Percentiles rank a stretch among this genome's conserved stretches.
Evolutionary conservation across 2,888 invertebrate species (phyloP).

Genomic region (Lumbricus terrestris): DNA sequence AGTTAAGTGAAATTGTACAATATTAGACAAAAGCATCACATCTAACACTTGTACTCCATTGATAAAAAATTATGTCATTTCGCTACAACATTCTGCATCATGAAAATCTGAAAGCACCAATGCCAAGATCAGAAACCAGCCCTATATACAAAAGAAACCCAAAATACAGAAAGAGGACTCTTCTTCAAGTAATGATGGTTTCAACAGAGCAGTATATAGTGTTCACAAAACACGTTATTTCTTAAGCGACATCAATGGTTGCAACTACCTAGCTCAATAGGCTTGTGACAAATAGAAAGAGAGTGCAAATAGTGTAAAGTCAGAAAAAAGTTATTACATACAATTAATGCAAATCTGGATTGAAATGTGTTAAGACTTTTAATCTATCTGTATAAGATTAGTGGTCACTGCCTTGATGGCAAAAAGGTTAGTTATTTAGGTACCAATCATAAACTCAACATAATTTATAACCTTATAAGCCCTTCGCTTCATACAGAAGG

Average conservation of each 20-base stretch:
- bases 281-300: not conserved
- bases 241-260: not conserved
- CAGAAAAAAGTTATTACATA: not conserved
- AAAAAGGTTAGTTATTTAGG: too few species aligned
- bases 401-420: too few species aligned
- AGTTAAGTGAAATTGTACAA: too few species aligned
- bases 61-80: not conserved
- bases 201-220: not conserved
- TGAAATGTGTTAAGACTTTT: too few species aligned
- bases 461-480: too few species aligned
- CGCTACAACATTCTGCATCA: not conserved
- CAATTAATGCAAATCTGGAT: not conserved
- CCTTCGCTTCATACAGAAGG: too few species aligned
- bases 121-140: not conserved
- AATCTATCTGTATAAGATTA: too few species aligned
- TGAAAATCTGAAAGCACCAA: not conserved
- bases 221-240: not conserved
- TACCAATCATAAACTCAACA: too few species aligned
- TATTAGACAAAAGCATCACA: not conserved
- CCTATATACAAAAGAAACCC: too few species aligned
- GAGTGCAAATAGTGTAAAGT: not conserved
- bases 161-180: not conserved
- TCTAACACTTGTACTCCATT: too few species aligned
- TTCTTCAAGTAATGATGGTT: not conserved
- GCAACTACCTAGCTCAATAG: not conserved